phyloP scores from a whole-genome alignment of 2,888 invertebrate species.

The Eledona agricola region DNA sequence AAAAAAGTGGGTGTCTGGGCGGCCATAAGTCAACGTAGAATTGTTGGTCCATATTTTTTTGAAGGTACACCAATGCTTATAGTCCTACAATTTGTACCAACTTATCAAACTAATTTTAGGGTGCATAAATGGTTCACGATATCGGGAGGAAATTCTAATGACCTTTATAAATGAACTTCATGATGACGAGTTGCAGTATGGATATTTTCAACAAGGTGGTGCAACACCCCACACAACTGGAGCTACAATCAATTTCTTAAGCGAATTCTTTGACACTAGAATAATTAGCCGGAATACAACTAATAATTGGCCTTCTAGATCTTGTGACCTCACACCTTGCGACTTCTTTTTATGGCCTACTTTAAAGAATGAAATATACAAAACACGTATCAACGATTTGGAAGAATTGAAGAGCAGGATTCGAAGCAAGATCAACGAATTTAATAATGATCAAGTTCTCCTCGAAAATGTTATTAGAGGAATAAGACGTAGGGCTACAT shows the following conservation, averaged over 20 bases:
- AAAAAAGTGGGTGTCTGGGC: constrained; percentile 8
- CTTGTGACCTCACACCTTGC: no score
- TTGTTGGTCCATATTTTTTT: constrained; percentile 2
- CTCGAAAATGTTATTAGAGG: no score
- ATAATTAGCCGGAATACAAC: constrained; percentile 4
- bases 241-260: background rate
- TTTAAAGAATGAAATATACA: no score
- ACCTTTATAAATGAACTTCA: background rate
- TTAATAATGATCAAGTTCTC: no score
- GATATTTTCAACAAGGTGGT: constrained; percentile 8
- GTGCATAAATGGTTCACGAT: background rate
- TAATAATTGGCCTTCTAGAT: no score
- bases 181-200: constrained; percentile 3
- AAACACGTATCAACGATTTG: no score
- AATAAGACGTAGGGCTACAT: no score
- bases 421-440: no score
- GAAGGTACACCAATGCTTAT: background rate
- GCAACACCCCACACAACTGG: background rate
- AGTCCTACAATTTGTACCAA: no score
- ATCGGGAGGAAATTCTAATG: background rate
- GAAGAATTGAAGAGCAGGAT: no score
- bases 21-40: constrained; percentile 4
- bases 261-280: constrained; percentile 1
- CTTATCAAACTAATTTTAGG: no score
- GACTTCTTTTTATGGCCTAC: no score